Evolutionary conservation across 2,797 vertebrate genomes (phyloP).

Genomic region (Argyrosomus regius): DNA sequence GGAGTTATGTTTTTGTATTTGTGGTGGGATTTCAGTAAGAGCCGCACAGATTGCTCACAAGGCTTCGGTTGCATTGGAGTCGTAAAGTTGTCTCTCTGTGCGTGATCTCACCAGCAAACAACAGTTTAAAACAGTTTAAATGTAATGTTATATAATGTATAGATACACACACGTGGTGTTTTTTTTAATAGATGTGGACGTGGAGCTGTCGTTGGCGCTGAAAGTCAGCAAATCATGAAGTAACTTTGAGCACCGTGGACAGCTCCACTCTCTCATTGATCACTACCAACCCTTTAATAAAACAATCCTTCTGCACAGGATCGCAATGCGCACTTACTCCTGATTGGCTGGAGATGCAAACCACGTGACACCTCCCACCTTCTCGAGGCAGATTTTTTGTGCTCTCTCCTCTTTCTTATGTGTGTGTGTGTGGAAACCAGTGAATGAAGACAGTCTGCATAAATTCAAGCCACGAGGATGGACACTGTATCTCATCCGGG

Average conservation of each 20-base stretch:
- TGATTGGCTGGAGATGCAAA: constrained; percentile 65
- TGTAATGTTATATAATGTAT: background rate
- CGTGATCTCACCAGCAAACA: background rate
- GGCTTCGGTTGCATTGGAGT: constrained; percentile 22
- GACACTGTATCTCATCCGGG: background rate
- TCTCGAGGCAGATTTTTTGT: constrained; percentile 23
- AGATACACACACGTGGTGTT: background rate
- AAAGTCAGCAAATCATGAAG: constrained; percentile 35
- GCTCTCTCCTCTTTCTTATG: background rate
- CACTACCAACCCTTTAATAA: constrained; percentile 73
- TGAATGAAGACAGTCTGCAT: constrained; percentile 61
- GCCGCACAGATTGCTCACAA: constrained; percentile 24
- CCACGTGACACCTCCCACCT: constrained; percentile 68
- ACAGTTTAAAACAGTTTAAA: background rate
- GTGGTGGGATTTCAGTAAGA: constrained; percentile 29
- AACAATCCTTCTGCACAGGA: constrained; percentile 77
- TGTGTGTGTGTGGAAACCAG: constrained; percentile 19
- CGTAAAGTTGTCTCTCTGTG: constrained; percentile 26
- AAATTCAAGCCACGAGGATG: constrained; percentile 26
- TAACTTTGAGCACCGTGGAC: constrained; percentile 66
- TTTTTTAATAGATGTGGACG: background rate
- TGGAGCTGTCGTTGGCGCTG: constrained; percentile 45
- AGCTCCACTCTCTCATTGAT: constrained; percentile 73
- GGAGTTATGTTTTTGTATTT: constrained; percentile 50
- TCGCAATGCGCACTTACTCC: constrained; percentile 85